Conservation (phyloP, 1,140 invertebrate genomes). For the Drosophila miranda region DNA sequence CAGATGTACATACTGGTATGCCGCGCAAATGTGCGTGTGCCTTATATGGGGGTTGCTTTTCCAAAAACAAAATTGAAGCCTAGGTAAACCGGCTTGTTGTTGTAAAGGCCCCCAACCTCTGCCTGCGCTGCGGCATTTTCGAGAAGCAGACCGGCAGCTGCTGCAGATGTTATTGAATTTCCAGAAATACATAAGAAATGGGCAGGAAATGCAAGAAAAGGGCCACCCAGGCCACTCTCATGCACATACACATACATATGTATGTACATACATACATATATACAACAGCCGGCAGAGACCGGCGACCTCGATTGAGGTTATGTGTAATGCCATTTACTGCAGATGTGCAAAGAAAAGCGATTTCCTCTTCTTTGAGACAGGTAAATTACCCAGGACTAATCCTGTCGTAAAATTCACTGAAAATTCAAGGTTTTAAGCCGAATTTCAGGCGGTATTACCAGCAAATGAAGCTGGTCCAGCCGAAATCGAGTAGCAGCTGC, state of each 20-base stretch:
- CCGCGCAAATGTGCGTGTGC: neutral
- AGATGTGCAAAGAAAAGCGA: neutral
- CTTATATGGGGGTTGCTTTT: conserved; percentile 52
- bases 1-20: conserved; percentile 7
- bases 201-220: conserved; percentile 55
- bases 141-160: conserved; percentile 47
- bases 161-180: conserved; percentile 57
- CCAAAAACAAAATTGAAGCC: conserved; percentile 40
- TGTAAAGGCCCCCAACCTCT: conserved; percentile 1
- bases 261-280: neutral
- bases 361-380: neutral
- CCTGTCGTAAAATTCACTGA: no score
- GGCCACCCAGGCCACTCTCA: conserved; percentile 19
- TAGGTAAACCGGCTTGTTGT: conserved; percentile 63
- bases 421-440: no score
- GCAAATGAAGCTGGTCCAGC: no score
- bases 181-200: conserved; percentile 33
- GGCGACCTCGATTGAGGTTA: conserved; percentile 34
- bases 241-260: neutral
- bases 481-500: no score
- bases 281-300: conserved; percentile 7
- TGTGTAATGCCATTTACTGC: conserved; percentile 3
- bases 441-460: no score
- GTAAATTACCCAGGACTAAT: no score
- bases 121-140: conserved; percentile 36